These are phyloP conservation scores for Umimayanthus kanabou DNA, from an alignment of 92 coral and sea anemone species.

Conservation along the genomic window DNA sequence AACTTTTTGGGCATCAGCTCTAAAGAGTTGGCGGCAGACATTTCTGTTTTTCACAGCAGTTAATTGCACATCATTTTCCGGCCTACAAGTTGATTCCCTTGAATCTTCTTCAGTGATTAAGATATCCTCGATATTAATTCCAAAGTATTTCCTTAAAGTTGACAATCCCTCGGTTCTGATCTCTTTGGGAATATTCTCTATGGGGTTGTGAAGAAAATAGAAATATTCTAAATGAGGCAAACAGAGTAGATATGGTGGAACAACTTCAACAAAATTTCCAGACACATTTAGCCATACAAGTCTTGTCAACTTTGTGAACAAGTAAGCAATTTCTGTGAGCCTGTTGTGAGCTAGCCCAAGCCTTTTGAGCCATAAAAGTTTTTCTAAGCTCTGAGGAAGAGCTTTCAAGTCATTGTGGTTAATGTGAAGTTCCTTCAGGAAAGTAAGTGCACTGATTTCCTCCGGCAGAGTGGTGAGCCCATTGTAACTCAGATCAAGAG, in stretches of 20 bases:
- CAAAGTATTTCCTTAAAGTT: constrained; percentile 56
- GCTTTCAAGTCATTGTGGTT: constrained; percentile 55
- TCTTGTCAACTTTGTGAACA: constrained; percentile 31
- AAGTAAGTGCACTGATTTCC: constrained; percentile 52
- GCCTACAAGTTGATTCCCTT: background rate
- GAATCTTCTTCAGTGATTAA: background rate
- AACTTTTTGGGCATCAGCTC: background rate
- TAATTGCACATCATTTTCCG: background rate
- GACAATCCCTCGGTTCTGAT: constrained; percentile 56
- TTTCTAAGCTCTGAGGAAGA: constrained; percentile 60
- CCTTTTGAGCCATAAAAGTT: constrained; percentile 47
- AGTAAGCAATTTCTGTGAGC: constrained; percentile 57
- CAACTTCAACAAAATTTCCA: constrained; percentile 62
- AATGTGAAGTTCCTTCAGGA: constrained; percentile 68
- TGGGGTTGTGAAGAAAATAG: constrained; percentile 64
- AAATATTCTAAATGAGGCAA: constrained; percentile 59
- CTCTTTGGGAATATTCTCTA: constrained; percentile 76
- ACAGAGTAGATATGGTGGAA: constrained; percentile 59
- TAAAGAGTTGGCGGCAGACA: constrained; percentile 27
- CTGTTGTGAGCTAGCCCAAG: constrained; percentile 74
- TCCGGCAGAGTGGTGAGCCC: constrained; percentile 57
- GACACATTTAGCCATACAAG: constrained; percentile 82
- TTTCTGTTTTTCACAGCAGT: background rate
- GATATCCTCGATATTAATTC: constrained; percentile 23
- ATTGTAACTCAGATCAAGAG: constrained; percentile 77